phyloP scores from a whole-genome alignment of 2,888 invertebrate genomes.

The Drosophila kuntzei region DNA sequence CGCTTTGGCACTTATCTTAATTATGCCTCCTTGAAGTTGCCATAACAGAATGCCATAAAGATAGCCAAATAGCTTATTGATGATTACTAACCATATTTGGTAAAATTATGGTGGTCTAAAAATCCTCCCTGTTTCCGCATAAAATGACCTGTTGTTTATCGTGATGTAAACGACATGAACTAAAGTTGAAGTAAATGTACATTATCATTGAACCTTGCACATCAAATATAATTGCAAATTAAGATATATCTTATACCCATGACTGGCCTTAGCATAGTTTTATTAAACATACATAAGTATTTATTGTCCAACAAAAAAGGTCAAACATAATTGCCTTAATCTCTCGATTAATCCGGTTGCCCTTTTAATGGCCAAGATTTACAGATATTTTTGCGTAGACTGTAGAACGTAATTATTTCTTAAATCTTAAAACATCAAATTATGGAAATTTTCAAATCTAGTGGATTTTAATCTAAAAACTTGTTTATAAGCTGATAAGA shows the following conservation, averaged over 20 bases:
- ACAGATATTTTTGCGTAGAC: neutral
- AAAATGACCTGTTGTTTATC: constrained; percentile 8
- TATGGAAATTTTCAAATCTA: neutral
- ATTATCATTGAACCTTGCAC: constrained; percentile 22
- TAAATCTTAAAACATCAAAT: neutral
- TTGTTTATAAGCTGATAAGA: too few relatives aligned
- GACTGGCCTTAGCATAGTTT: constrained; percentile 29
- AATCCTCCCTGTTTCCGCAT: neutral
- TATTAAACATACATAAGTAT: constrained; percentile 15
- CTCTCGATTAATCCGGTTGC: neutral
- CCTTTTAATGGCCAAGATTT: neutral
- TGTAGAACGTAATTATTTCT: neutral
- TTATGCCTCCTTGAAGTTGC: constrained; percentile 35
- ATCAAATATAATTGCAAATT: constrained; percentile 20
- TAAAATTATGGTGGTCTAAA: constrained; percentile 15
- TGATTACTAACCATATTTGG: constrained; percentile 49
- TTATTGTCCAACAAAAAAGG: constrained; percentile 16
- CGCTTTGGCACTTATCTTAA: constrained; percentile 52
- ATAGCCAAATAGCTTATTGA: constrained; percentile 56
- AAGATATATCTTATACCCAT: constrained; percentile 13
- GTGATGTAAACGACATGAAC: neutral
- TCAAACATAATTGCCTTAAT: constrained; percentile 15
- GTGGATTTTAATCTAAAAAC: too few relatives aligned
- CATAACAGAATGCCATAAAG: constrained; percentile 53
- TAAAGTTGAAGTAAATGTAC: neutral